Evolutionary conservation across 92 coral and sea anemone genomes (phyloP), one percentile per base, ranked within the genome.

Genomic region (Phymanthus crucifer): DNA sequence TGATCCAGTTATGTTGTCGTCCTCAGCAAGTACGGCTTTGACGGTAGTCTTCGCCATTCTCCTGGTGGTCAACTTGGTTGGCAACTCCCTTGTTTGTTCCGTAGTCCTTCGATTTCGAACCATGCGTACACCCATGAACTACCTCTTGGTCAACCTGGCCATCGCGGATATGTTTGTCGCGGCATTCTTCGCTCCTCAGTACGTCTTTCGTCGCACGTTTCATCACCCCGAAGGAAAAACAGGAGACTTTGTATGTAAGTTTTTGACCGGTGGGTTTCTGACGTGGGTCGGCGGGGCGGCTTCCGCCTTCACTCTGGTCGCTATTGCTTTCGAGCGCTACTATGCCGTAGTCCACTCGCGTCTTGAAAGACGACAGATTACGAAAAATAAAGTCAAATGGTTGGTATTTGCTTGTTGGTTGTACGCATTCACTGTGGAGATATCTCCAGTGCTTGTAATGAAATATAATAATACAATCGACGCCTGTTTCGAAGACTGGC

Each of bases 201-300:
- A 58, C 82, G 52, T 77, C 32, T 77, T 77, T 23, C 73, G 82
- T 13, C 70, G 40, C 13, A 19, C 67, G 2, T 77, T 77, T 77
- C 31, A 66, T 14, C 82, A 77, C 32, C 82, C 82, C 19, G 73
- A 40, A 5, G 82, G 82, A 61, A 37, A 14, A 23, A 46, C 82
- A 3, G 82, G 82, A 18, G 82, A 77, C 23, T 77, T 32, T 31
- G 73, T 64, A 3, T 58, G 82, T 65, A 58, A 58, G 73, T 64
- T 76, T 56, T 32, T 76, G 35, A 76, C 80, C 0, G 80, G 80
- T 56, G 80, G 80, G 10, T 52, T 58, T 50, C 71, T 76, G 0
- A 74, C 78, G 4, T 74, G 78, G 78, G 21, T 45, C 38, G 78
- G 78, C 48, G 78, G 78, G n/a, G 78, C 78, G 17, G 78, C 78